Percentiles rank a stretch among this genome's conserved stretches.
phyloP scores from a whole-genome alignment of 2,113 vertebrate genomes.

The Raja brachyura region DNA sequence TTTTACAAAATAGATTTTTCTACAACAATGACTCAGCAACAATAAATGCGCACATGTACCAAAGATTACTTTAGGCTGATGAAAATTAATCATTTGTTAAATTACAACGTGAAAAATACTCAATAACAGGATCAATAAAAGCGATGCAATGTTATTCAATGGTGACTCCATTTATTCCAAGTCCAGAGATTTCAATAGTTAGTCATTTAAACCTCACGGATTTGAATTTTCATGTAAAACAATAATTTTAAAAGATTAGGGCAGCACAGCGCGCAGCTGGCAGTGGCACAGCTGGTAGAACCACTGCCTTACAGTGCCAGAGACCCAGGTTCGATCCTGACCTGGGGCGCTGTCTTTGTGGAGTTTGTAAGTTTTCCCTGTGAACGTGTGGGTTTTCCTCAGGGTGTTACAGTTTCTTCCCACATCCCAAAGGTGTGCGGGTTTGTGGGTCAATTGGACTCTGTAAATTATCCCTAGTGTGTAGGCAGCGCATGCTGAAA shows the following conservation, averaged over 20 bases:
- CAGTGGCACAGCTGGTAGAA: too few relatives aligned
- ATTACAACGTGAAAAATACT: neutral
- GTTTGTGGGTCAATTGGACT: too few relatives aligned
- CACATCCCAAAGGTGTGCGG: too few relatives aligned
- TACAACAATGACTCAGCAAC: constrained; percentile 25
- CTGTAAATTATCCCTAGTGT: too few relatives aligned
- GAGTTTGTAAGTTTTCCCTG: too few relatives aligned
- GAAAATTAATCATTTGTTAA: neutral
- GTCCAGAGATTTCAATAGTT: neutral
- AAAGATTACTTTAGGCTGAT: neutral
- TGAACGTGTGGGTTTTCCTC: too few relatives aligned
- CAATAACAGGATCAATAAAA: constrained; percentile 6
- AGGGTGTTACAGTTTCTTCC: too few relatives aligned
- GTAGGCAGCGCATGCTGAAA: too few relatives aligned
- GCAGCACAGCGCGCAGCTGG: too few relatives aligned
- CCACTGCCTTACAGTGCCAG: too few relatives aligned
- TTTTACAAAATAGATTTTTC: constrained; percentile 15
- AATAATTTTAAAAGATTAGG: neutral
- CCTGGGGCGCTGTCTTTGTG: too few relatives aligned
- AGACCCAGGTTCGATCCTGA: too few relatives aligned
- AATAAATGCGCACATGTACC: constrained; percentile 11
- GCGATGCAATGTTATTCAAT: neutral
- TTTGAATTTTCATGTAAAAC: neutral
- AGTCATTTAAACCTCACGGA: neutral
- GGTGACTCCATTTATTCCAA: neutral